These are phyloP conservation scores for Ectropis crepuscularia DNA, from an alignment of 2,888 invertebrate genomes.

Conservation along the genomic window DNA sequence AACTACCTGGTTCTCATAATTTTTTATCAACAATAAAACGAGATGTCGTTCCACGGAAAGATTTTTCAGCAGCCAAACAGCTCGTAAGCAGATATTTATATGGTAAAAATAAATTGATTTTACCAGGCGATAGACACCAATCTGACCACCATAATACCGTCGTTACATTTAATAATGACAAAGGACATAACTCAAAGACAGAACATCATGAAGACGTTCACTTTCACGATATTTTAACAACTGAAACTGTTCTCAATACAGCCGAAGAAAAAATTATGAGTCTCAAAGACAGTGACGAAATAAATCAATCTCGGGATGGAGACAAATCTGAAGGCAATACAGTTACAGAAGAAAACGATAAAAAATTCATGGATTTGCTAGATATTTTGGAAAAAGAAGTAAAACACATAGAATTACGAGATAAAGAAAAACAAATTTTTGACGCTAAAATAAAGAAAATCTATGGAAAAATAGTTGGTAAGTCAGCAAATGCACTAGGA, in stretches of 20 bases:
- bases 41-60: conserved; percentile 60
- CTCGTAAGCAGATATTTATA: conserved; percentile 57
- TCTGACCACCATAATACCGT: neutral
- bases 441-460: conserved; percentile 69
- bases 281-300: conserved; percentile 29
- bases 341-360: conserved; percentile 52
- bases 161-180: neutral
- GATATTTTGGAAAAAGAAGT: conserved; percentile 67
- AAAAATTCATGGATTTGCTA: conserved; percentile 59
- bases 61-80: conserved; percentile 56
- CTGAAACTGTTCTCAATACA: conserved; percentile 1
- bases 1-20: conserved; percentile 18
- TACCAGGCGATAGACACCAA: conserved; percentile 4
- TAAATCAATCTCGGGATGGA: conserved; percentile 37
- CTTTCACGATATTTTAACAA: conserved; percentile 7
- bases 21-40: conserved; percentile 10
- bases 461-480: conserved; percentile 57
- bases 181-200: neutral
- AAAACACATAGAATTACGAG: conserved; percentile 57
- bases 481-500: conserved; percentile 34
- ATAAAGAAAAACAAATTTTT: conserved; percentile 60
- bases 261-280: conserved; percentile 50
- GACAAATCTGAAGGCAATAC: conserved; percentile 30
- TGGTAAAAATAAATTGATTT: conserved; percentile 31
- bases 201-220: conserved; percentile 26